Percentiles rank a stretch among this genome's conserved stretches.
phyloP scores from a whole-genome alignment of 53 echinoderm and acorn worm species.

The Arbacia lixula region DNA sequence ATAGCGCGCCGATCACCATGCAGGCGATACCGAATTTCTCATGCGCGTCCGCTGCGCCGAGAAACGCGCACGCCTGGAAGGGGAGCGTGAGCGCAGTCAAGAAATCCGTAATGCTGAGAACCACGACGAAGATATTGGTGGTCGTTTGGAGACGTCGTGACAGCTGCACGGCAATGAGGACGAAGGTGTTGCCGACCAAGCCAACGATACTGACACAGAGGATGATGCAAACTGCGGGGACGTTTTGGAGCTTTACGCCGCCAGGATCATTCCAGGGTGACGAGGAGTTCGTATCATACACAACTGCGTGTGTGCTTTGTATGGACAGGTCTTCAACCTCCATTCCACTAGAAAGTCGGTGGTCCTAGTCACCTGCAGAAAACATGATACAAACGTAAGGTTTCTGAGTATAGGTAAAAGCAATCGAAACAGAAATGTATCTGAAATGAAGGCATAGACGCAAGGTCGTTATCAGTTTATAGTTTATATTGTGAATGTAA shows the following conservation, averaged over 20 bases:
- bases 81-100: constrained; percentile 67
- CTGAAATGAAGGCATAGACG: too few relatives aligned
- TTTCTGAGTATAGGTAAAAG: too few relatives aligned
- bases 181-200: constrained; percentile 69
- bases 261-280: too few relatives aligned
- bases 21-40: constrained; percentile 49
- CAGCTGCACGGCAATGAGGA: constrained; percentile 69
- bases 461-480: too few relatives aligned
- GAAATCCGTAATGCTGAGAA: constrained; percentile 66
- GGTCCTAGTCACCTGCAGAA: too few relatives aligned
- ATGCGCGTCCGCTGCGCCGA: constrained; percentile 44
- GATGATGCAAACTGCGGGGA: constrained; percentile 50
- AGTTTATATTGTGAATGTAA: too few relatives aligned
- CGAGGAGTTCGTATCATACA: too few relatives aligned
- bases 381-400: too few relatives aligned
- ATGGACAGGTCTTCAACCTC: too few relatives aligned
- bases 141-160: constrained; percentile 72
- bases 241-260: neutral
- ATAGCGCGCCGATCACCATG: constrained; percentile 54
- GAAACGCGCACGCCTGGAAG: constrained; percentile 56
- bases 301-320: too few relatives aligned
- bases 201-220: constrained; percentile 57
- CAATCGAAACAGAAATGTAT: too few relatives aligned
- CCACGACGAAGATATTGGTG: constrained; percentile 79
- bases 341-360: too few relatives aligned